Base-by-base conservation (phyloP, 2,888 invertebrate genomes). In the Zele albiditarsus region DNA sequence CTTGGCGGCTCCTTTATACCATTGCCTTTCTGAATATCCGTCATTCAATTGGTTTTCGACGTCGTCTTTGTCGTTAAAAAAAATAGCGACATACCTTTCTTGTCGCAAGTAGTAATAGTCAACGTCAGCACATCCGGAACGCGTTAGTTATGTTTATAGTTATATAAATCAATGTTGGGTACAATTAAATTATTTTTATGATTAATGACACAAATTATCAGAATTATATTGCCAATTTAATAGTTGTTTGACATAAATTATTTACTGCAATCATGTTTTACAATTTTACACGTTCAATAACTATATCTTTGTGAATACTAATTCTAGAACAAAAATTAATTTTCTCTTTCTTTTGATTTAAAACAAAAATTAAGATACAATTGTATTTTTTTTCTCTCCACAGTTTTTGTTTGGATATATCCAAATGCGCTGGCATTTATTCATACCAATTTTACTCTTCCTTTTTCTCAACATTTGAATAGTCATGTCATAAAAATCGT, bases 401-500 rank as follows among this genome's bases (percentile, higher is more conserved):
- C n/a, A n/a, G n/a, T n/a, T 46, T n/a, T 46, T 46, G n/a, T 46
- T n/a, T 20, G 16, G 31, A 62, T 62, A 31, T n/a, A 58, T 58
- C n/a, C n/a, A 27, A 25, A 60, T 60, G 16, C 23, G 25, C 49
- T 12, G 38, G 27, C 46, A 20, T 25, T 23, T 49, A 28, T 33
- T 23, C 31, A 20, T 31, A n/a, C 33, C 16, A 23, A 27, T 58
- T 20, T 46, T 28, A 58, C 6, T 33, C 33, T 65, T 33, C 25
- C 12, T 58, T 58, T 25, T 58, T 58, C 14, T 0, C 5, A 31
- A 53, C 20, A 53, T 53, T 20, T 53, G 53, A 53, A 53, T 53
- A 53, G 20, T 20, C 42, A 63, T 62, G 71, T 62, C 62, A 31
- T 71, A 75, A 58, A 71, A 75, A 71, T 60, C 75, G 63, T 71